Evolutionary conservation across 35 echinoderm and acorn worm genomes (phyloP).

Genomic region (Heliocidaris tuberculata): DNA sequence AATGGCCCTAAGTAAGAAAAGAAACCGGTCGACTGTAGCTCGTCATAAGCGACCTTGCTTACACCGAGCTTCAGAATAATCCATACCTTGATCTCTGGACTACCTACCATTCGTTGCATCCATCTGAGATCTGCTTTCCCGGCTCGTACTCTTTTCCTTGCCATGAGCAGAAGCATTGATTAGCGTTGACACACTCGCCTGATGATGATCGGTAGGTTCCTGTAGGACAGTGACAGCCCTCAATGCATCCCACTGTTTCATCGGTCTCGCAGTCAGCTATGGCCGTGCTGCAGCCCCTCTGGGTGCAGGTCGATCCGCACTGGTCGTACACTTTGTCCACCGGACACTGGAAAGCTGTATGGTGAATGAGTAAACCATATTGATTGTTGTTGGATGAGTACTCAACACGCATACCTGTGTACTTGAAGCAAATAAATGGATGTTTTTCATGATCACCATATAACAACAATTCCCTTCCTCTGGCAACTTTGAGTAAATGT

Average conservation of each 20-base stretch:
- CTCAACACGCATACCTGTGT: neutral
- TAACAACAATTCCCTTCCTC: too few relatives aligned
- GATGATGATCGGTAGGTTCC: conserved; percentile 52
- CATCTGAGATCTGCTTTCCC: conserved; percentile 55
- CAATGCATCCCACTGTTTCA: conserved; percentile 69
- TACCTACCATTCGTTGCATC: conserved; percentile 84
- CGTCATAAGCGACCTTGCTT: neutral
- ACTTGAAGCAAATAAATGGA: too few relatives aligned
- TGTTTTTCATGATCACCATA: too few relatives aligned
- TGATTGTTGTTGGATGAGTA: neutral
- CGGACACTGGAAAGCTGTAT: conserved; percentile 64
- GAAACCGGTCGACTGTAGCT: neutral
- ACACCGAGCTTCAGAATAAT: neutral
- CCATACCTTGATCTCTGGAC: neutral
- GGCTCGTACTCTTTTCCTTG: conserved; percentile 62
- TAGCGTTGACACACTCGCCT: conserved; percentile 60
- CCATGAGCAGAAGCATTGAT: conserved; percentile 71
- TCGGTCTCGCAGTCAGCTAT: conserved; percentile 63
- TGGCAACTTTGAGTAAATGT: too few relatives aligned
- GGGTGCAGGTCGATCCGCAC: conserved; percentile 72
- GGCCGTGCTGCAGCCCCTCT: conserved; percentile 56
- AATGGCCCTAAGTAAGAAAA: neutral
- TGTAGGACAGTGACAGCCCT: conserved; percentile 77
- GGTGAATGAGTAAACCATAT: neutral
- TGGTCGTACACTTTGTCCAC: conserved; percentile 65